Base-by-base conservation (phyloP, 2,888 invertebrate species). In the Acleris sparsana region DNA sequence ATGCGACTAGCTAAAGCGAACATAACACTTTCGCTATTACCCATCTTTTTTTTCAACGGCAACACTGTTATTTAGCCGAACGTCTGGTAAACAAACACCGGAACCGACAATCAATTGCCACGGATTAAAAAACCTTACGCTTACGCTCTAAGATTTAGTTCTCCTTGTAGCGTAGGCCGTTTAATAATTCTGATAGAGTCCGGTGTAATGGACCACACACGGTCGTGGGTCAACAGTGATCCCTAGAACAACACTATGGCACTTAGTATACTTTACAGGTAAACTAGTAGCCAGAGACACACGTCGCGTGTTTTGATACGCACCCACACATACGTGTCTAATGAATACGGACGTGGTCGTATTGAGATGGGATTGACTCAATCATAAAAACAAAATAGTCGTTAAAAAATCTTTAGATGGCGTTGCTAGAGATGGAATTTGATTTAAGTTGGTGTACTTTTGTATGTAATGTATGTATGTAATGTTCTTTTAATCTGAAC, bases 261-360 rank as follows among this genome's bases (percentile, higher is more conserved):
- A 89, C 87, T 91, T 89, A 89, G 88, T 89, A 86, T 86, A 89
- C 84, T 91, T 89, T 82, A 82, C 90, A 89, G 88, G 89, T 90
- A 88, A 85, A 89, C 87, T 86, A 86, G 89, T 86, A 89, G 85
- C 86, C 72, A 78, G 76, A 79, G 79, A 78, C 80, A 80, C 80
- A 84, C 82, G 82, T 84, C 80, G 79, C 71, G 72, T 64, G 74
- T 74, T 77, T 79, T 83, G 76, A 82, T 80, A 76, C 71, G 72
- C 70, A 62, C 72, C 70, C 70, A 69, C 63, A 65, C 44, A 22
- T 29, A 56, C 46, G 39, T 46, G 22, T 56, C 52, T 66, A 66
- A 66, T 62, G 66, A 66, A 66, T 66, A 66, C 57, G 62, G 66
- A 66, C 66, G 22, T 56, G 57, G 57, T 56, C 56, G 57, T 66